Percentiles rank a stretch among this genome's conserved stretches.
phyloP scores from a whole-genome alignment of 2,113 vertebrate species.

The Toxotes chatareus region DNA sequence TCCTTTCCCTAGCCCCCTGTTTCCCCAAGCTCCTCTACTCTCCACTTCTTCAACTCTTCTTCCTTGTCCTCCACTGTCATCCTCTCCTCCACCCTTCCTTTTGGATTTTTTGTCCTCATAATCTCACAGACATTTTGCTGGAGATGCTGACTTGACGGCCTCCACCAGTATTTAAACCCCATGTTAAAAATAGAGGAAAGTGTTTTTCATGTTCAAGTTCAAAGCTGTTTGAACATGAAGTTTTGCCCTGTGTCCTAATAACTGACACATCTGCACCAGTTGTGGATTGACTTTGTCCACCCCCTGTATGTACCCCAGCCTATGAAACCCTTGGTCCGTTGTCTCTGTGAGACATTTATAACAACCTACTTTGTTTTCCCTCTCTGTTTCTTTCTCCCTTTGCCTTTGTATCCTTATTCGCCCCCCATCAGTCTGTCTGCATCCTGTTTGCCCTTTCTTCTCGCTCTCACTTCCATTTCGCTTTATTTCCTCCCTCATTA shows the following conservation, averaged over 20 bases:
- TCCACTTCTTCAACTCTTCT: background rate
- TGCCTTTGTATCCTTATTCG: conserved; percentile 18
- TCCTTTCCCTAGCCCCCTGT: background rate
- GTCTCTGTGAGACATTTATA: conserved; percentile 27
- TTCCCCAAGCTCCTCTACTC: background rate
- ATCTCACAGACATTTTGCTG: background rate
- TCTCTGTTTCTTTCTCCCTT: background rate
- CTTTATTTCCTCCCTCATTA: conserved; percentile 58
- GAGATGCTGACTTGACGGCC: background rate
- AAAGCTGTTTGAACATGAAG: background rate
- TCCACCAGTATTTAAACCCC: background rate
- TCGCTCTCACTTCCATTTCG: conserved; percentile 26
- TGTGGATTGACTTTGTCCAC: background rate
- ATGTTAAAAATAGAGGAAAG: background rate
- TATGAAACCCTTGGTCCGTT: conserved; percentile 3
- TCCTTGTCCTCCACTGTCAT: background rate
- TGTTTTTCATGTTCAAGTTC: background rate
- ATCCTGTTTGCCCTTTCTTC: conserved; percentile 47
- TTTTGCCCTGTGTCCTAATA: background rate
- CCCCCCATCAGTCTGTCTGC: conserved; percentile 28
- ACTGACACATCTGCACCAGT: background rate
- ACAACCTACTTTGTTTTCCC: conserved; percentile 3
- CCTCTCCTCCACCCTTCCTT: too few species aligned
- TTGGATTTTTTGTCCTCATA: background rate
- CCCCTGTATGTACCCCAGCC: background rate